Conservation (phyloP, 2,888 invertebrate species). For the Eucera pruinosa region DNA sequence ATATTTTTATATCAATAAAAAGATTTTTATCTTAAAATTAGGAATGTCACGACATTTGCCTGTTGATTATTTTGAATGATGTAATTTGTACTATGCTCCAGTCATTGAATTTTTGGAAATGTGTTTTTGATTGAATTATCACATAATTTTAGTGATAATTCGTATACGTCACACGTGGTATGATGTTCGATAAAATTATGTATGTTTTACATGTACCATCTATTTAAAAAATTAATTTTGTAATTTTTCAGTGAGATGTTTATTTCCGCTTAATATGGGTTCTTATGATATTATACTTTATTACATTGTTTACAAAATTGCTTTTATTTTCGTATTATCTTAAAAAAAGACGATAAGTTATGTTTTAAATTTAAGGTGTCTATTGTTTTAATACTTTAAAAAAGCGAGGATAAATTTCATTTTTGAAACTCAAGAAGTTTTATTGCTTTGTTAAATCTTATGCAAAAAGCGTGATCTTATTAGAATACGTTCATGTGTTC, state of each 20-base stretch:
- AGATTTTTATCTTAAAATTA: background rate
- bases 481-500: background rate
- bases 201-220: background rate
- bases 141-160: background rate
- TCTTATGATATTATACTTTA: background rate
- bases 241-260: too few relatives aligned
- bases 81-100: background rate
- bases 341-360: background rate
- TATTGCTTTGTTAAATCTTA: background rate
- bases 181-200: background rate
- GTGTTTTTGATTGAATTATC: background rate
- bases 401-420: too few relatives aligned
- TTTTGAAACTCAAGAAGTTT: background rate
- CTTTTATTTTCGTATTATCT: too few relatives aligned
- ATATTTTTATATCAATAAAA: background rate
- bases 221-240: background rate
- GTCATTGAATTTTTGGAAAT: background rate
- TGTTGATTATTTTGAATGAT: constrained; percentile 7
- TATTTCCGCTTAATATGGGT: background rate
- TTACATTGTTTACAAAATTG: background rate
- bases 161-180: background rate
- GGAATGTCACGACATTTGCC: background rate
- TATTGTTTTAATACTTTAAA: background rate
- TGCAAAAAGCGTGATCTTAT: background rate
- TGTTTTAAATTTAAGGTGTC: background rate